A percentile compares a stretch with the other conserved stretches of the same genome.
These are phyloP conservation scores for Hemicentrotus pulcherrimus DNA, from an alignment of 35 echinoderm and acorn worm species.

Conservation along the genomic window DNA sequence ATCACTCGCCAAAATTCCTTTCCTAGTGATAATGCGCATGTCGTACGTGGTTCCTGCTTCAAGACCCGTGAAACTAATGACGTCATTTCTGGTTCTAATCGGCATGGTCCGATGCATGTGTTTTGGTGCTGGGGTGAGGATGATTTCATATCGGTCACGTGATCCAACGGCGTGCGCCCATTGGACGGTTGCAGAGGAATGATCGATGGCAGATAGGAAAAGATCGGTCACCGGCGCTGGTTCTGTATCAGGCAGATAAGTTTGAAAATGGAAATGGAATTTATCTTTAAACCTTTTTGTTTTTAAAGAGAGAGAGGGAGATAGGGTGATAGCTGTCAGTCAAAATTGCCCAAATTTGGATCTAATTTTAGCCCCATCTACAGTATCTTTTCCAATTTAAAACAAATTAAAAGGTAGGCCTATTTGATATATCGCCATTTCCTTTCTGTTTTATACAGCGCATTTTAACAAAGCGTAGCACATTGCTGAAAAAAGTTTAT, in stretches of 20 bases:
- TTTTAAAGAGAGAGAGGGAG: no score
- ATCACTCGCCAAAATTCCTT: background rate
- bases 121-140: background rate
- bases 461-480: no score
- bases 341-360: no score
- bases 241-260: background rate
- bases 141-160: conserved; percentile 41
- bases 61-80: conserved; percentile 12
- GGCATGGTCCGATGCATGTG: conserved; percentile 14
- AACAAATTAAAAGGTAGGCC: no score
- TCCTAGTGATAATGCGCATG: background rate
- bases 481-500: no score
- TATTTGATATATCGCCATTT: no score
- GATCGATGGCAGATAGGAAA: background rate
- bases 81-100: background rate
- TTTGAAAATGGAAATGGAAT: no score
- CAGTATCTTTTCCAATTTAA: no score
- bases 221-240: conserved; percentile 19
- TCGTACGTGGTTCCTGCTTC: background rate
- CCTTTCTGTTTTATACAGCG: no score
- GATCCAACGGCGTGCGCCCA: conserved; percentile 41
- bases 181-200: conserved; percentile 25
- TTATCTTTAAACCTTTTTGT: no score
- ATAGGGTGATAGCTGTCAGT: no score
- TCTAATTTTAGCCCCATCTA: no score